Conservation (phyloP, 2,888 invertebrate genomes). For the Ochlodes sylvanus region DNA sequence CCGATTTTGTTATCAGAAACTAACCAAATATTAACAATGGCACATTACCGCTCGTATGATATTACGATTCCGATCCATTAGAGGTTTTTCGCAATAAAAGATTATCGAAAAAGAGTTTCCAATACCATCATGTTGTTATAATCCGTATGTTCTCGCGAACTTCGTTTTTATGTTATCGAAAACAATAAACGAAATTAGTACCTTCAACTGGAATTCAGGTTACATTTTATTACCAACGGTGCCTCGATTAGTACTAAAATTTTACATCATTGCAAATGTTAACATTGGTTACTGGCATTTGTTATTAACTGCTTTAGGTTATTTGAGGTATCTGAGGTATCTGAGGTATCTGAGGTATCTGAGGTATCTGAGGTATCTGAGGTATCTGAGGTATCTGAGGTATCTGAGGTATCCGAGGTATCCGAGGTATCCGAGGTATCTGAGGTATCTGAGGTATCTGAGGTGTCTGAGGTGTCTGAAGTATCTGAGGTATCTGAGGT, state of each 20-base stretch:
- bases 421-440: too few species aligned
- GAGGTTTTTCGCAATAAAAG: conserved; percentile 3
- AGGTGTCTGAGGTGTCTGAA: too few species aligned
- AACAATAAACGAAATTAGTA: conserved; percentile 7
- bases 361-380: too few species aligned
- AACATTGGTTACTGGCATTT: too few species aligned
- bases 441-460: too few species aligned
- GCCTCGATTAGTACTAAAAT: background rate
- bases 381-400: too few species aligned
- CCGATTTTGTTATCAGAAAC: too few species aligned
- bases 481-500: too few species aligned
- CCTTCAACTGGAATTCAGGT: background rate
- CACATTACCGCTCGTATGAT: background rate
- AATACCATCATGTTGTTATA: conserved; percentile 13
- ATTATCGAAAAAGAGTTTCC: conserved; percentile 15
- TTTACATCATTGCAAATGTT: background rate
- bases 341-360: too few species aligned
- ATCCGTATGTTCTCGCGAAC: background rate
- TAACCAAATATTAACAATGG: background rate
- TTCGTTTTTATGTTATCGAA: conserved; percentile 13
- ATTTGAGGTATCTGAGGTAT: too few species aligned
- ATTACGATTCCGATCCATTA: conserved; percentile 7
- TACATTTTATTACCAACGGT: background rate
- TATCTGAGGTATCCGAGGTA: too few species aligned
- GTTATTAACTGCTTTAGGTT: too few species aligned